A percentile compares a stretch with the other conserved stretches of the same genome.
phyloP scores from a whole-genome alignment of 2,797 vertebrate species.

The Philypnodon macrostomus region DNA sequence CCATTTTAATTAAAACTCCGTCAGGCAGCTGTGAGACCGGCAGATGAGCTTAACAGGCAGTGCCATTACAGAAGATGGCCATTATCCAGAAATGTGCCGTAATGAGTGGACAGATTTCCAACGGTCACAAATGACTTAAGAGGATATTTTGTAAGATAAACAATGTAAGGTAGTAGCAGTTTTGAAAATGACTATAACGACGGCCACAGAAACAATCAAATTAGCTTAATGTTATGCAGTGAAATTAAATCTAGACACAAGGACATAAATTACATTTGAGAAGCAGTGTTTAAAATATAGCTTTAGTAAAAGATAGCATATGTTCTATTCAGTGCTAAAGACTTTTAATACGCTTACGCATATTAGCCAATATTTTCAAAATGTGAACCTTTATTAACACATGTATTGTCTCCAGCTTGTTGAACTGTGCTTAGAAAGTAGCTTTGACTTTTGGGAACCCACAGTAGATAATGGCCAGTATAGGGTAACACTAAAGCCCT shows the following conservation, averaged over 20 bases:
- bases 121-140: background rate
- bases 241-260: background rate
- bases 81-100: background rate
- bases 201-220: background rate
- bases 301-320: too few species aligned
- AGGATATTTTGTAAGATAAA: background rate
- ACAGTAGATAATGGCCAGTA: too few species aligned
- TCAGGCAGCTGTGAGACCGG: background rate
- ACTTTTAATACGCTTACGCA: too few species aligned
- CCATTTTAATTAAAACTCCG: conserved; percentile 11
- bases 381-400: too few species aligned
- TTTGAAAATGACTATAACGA: background rate
- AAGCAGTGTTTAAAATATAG: too few species aligned
- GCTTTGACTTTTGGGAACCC: too few species aligned
- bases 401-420: too few species aligned
- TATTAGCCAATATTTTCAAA: too few species aligned
- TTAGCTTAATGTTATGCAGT: background rate
- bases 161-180: background rate
- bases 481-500: too few species aligned
- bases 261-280: background rate
- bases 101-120: conserved; percentile 3
- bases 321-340: too few species aligned
- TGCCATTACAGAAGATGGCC: background rate
- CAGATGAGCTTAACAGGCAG: conserved; percentile 4
- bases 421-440: too few species aligned